Base-by-base conservation (phyloP, 2,113 vertebrate genomes). In the Chunga burmeisteri region DNA sequence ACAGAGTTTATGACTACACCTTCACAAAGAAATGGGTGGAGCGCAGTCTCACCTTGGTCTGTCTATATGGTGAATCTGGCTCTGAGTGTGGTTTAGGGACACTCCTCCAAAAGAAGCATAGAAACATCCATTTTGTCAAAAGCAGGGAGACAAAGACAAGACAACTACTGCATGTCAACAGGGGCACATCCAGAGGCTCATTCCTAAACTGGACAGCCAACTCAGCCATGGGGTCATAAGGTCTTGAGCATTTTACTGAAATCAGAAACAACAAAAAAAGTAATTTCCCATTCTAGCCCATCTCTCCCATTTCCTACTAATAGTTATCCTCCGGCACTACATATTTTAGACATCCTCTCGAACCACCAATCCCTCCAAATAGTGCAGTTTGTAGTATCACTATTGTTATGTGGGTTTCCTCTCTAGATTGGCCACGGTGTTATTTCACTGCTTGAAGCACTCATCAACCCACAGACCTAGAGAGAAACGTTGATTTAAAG, bases 91-190 rank as follows among this genome's bases (percentile, higher is more conserved):
- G 52, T 58, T 89, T 42, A 32, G 44, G 36, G 59, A 59, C 15
- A 14, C 2, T 32, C 7, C 58, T 65, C 58, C 44, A 52, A 40
- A 90, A 59, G 34, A 32, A 75, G 30, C 16, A 34, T 6, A n/a
- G 52, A 63, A 91, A 56, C 9, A 52, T 2, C 12, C 10, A 8
- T 19, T 50, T 66, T 73, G 32, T 26, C 50, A 70, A 77, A 83
- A 47, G 38, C 38, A 62, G 32, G 27, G 38, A 81, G 67, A 47
- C 10, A 90, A 78, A 84, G n/a, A 8, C 6, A 49, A 77, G 56
- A 56, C 19, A 61, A 63, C 0, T 1, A 63, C 13, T 20, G 30
- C 0, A 1, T 59, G 38, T 23, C 40, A 81, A 9, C 19, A 56
- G 15, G 13, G 80, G 29, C 25, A 55, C 21, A 55, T 36, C 26